Evolutionary conservation across 1,140 invertebrate genomes (phyloP).

Genomic region (Drosophila novamexicana): DNA sequence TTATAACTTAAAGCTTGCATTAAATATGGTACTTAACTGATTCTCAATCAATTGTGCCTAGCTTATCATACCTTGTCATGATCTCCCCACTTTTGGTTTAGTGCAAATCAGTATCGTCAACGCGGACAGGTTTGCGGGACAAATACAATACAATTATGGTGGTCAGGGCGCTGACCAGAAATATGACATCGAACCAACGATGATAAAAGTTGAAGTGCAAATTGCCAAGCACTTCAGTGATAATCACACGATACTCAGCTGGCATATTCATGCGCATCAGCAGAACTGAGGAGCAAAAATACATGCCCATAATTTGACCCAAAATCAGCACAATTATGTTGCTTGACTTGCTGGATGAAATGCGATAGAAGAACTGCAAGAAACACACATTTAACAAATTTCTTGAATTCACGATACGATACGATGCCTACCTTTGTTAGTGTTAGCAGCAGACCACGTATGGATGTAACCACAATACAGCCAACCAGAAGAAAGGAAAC

Average conservation of each 20-base stretch:
- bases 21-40: slow-evolving; percentile 48
- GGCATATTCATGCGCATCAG: slow-evolving; percentile 99
- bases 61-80: slow-evolving; percentile 31
- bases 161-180: slow-evolving; percentile 97
- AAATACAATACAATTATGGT: slow-evolving; percentile 97
- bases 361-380: slow-evolving; percentile 99
- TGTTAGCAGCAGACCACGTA: slow-evolving; percentile 97
- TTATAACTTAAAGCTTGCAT: slow-evolving; percentile 64
- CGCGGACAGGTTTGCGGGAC: slow-evolving; percentile 75
- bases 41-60: slow-evolving; percentile 59
- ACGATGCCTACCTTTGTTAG: slow-evolving; percentile 93
- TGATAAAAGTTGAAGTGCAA: slow-evolving; percentile 99
- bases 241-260: slow-evolving; percentile 97
- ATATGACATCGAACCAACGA: slow-evolving; percentile 99
- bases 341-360: slow-evolving; percentile 99
- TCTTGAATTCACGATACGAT: background rate
- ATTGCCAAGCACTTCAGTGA: slow-evolving; percentile 98
- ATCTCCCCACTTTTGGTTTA: slow-evolving; percentile 31
- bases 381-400: background rate
- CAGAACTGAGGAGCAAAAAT: slow-evolving; percentile 99
- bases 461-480: slow-evolving; percentile 99
- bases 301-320: slow-evolving; percentile 99
- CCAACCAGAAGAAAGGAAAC: slow-evolving; percentile 98
- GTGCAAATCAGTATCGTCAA: slow-evolving; percentile 68
- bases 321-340: slow-evolving; percentile 98